phyloP scores from a whole-genome alignment of 2,113 vertebrate genomes.

The Meles meles region DNA sequence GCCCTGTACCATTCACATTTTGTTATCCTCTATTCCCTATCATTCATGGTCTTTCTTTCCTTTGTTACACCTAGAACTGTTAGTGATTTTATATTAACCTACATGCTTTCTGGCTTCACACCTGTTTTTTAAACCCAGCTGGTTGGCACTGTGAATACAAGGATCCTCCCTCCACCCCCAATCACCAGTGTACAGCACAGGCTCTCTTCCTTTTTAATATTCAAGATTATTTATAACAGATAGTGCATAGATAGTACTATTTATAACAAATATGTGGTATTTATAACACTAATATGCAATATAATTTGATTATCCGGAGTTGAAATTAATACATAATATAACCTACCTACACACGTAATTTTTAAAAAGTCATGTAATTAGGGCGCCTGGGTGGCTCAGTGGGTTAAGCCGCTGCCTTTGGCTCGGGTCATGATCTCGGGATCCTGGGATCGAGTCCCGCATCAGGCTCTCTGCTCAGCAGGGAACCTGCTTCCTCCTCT shows the following conservation, averaged over 20 bases:
- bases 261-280: not conserved
- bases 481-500: too few species aligned
- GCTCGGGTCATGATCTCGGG: too few species aligned
- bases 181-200: not conserved
- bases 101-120: not conserved
- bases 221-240: not conserved
- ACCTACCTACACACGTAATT: not conserved
- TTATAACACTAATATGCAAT: not conserved
- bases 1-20: not conserved
- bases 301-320: not conserved
- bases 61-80: not conserved
- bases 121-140: not conserved
- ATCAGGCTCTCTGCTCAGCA: too few species aligned
- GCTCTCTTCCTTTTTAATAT: not conserved
- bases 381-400: too few species aligned
- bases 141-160: not conserved
- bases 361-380: not conserved
- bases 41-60: not conserved
- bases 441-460: too few species aligned
- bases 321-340: slow-evolving; percentile 5
- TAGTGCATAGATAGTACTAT: not conserved
- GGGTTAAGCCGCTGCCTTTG: too few species aligned
- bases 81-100: not conserved
- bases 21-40: not conserved
- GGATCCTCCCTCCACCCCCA: too few species aligned